Conservation (phyloP, 2,797 vertebrate species). For the Rousettus madagascariensis region DNA sequence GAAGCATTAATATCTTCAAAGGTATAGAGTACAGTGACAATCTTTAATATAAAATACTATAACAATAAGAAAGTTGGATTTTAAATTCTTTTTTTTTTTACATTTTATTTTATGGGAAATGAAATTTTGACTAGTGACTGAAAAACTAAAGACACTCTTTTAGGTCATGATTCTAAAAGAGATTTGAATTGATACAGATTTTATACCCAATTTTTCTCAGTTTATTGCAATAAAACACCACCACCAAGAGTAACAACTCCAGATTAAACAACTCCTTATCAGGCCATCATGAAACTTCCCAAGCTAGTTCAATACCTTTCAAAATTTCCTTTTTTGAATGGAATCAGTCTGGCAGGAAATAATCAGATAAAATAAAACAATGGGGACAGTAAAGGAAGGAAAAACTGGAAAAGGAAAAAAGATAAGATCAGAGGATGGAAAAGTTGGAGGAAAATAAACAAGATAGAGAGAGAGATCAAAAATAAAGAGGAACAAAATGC, state of each 20-base stretch:
- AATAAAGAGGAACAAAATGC: not conserved
- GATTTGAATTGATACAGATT: not conserved
- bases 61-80: not conserved
- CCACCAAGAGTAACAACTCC: constrained; percentile 6
- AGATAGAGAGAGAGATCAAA: not conserved
- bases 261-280: not conserved
- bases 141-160: not conserved
- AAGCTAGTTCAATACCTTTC: not conserved
- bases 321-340: constrained; percentile 24
- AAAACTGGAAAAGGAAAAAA: constrained; percentile 9
- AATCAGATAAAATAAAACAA: constrained; percentile 27
- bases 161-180: not conserved
- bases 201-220: not conserved
- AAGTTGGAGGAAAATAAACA: not conserved
- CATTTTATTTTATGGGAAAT: not conserved
- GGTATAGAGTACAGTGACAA: not conserved
- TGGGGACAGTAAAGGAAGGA: not conserved
- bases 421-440: not conserved
- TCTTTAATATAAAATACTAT: not conserved
- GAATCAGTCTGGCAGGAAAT: not conserved
- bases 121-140: not conserved
- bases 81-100: not conserved
- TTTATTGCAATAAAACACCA: constrained; percentile 12
- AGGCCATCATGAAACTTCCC: not conserved
- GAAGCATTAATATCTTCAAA: not conserved